A percentile compares a stretch with the other conserved stretches of the same genome.
Conservation (phyloP, 2,113 vertebrate genomes). For the Sterrhoptilus dennistouni region DNA sequence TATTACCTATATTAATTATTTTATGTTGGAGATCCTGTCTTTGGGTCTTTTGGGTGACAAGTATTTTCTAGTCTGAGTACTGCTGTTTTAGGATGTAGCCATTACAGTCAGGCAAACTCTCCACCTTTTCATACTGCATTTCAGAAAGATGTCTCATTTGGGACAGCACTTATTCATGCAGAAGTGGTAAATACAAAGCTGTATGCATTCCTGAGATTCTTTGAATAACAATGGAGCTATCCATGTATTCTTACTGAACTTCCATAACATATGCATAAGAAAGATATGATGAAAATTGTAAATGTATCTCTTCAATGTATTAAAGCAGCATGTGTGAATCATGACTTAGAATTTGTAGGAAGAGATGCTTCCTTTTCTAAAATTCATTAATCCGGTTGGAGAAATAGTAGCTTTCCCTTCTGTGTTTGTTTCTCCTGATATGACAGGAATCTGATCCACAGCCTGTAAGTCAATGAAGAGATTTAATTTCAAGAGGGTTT, state of each 20-base stretch:
- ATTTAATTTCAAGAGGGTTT: not conserved
- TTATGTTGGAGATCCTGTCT: not conserved
- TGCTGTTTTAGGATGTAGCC: not conserved
- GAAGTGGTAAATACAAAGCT: not conserved
- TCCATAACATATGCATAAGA: not conserved
- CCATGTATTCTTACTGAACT: not conserved
- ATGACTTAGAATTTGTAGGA: not conserved
- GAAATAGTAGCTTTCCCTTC: not conserved
- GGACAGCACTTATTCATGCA: not conserved
- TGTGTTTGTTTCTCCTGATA: not conserved
- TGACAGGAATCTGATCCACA: not conserved
- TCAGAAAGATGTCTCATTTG: not conserved
- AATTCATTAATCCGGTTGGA: not conserved
- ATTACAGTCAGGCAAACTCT: not conserved
- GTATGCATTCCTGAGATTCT: not conserved
- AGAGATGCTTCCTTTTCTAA: not conserved
- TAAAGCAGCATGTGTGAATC: not conserved
- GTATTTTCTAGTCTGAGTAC: not conserved
- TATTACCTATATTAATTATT: constrained; percentile 7
- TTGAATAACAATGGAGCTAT: not conserved
- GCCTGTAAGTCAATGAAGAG: not conserved
- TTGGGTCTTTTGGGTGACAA: not conserved
- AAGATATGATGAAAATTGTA: not conserved
- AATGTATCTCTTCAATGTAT: not conserved
- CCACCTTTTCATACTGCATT: not conserved